phyloP scores from a whole-genome alignment of 2,797 vertebrate species.

The Avahi laniger region DNA sequence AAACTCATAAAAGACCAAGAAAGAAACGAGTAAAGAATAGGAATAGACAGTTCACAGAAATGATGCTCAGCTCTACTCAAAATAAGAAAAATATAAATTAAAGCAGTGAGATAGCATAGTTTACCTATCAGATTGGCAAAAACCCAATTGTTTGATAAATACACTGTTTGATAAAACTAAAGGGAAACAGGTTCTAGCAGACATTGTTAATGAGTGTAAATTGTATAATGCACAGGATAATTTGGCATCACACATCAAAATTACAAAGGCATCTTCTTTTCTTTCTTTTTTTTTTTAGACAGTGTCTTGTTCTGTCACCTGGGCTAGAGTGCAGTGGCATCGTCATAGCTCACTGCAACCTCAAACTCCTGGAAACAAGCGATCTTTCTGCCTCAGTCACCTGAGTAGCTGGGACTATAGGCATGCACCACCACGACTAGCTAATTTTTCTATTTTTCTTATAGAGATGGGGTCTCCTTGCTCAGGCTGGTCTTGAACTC shows the following conservation, averaged over 20 bases:
- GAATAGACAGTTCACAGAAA: neutral
- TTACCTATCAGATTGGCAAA: neutral
- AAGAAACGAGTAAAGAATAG: neutral
- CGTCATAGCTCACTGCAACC: neutral
- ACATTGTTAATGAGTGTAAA: neutral
- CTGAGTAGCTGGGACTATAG: neutral
- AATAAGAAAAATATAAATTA: neutral
- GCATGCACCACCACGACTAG: neutral
- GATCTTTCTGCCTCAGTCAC: neutral
- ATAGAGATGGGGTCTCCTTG: neutral
- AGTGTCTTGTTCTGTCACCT: neutral
- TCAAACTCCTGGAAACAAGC: neutral
- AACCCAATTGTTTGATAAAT: neutral
- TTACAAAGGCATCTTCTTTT: neutral
- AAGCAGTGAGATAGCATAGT: neutral
- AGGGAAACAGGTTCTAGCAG: neutral
- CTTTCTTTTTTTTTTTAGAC: neutral
- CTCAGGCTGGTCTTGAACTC: neutral
- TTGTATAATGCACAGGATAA: neutral
- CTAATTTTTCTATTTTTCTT: neutral
- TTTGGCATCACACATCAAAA: slow-evolving; percentile 10
- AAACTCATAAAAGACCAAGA: neutral
- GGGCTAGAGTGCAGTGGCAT: neutral
- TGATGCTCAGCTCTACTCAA: neutral
- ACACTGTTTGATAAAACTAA: neutral